Evolutionary conservation across 2,888 invertebrate species (phyloP), one percentile per base, ranked within the genome.

Genomic region (Alsophila aescularia): DNA sequence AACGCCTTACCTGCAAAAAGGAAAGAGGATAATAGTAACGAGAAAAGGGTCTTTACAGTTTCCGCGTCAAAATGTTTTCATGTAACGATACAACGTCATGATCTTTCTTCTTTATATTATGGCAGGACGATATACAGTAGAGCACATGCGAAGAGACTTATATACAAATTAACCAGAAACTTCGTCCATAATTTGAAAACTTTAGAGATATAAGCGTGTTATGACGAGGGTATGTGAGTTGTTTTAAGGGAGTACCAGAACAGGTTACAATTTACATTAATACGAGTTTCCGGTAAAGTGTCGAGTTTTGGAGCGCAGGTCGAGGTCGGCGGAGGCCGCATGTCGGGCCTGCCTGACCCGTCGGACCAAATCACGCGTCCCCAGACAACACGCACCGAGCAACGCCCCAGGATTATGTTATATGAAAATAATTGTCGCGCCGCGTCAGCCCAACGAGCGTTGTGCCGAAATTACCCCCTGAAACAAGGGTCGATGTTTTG

Each of bases 371-470:
- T 85, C 83, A 86, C 78, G 75, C 72, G 74, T 81, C 86, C 85
- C 83, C 54, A 55, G 82, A 73, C 85, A 75, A 67, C 77, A 70
- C 72, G 76, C 80, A 82, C 79, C 80, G 81, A 80, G 76, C 79
- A 73, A 77, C 81, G 76, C 79, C 79, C 78, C 80, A 71, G 83
- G 81, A 84, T 87, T 86, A 85, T 85, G 82, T 85, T 87, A 85
- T 87, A 86, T 81, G 81, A 79, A 84, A 86, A 86, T 88, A 88
- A 89, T 87, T 86, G 87, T 85, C 81, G 80, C 78, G 61, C 66
- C 73, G 81, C 76, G 78, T 72, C 78, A 76, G 76, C 75, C 75
- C 72, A 77, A 77, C 74, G 75, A 70, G 80, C 76, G 68, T 47
- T 69, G 52, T 67, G 72, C 69, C 70, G 60, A 76, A 83, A 84